Evolutionary conservation across 2,888 invertebrate species (phyloP), one percentile per base, ranked within the genome.

Genomic region (Hypselothyrea guttata): DNA sequence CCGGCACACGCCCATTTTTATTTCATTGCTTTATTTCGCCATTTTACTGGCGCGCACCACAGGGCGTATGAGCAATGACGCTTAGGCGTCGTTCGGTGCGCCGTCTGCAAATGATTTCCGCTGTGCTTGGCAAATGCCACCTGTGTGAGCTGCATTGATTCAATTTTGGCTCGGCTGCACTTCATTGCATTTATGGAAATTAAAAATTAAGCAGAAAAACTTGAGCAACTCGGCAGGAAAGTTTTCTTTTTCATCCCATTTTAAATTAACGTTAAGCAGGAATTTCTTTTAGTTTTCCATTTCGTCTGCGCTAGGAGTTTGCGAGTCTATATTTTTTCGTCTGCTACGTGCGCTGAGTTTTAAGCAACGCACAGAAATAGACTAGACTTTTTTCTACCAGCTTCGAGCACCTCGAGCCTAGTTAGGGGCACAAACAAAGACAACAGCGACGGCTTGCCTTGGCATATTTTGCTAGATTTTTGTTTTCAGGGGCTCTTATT

Each of bases 171-270:
- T 35, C 30, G 11, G 58, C 41, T 73, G 79, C 79, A 71, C 61
- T 67, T 61, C 65, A 71, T 62, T 75, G 82, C 83, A 62, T 82
- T 84, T 82, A 82, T 82, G 78, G 71, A 69, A 82, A 77, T 77
- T 68, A 75, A 84, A 16, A 30, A 51, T 47, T 47, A 18, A 16
- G 27, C 22, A 22, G 27, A 1, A 27, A 7, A 22, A 18, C n/a
- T 35, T 52, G 22, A 42, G 34, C 41, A 33, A 22, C 35, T 28
- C n/a, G n/a, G n/a, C n/a, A n/a, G n/a, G n/a, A n/a, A n/a, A 40
- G 47, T 31, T 49, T 28, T 27, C n/a, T 18, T 34, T 42, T 51
- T 52, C 27, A 44, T 30, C 41, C 35, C 35, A 55, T 62, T 52
- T 68, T 55, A 70, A 74, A 65, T 74, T 70, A 67, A 58, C 47